phyloP scores from a whole-genome alignment of 2,113 vertebrate species.

The Myodes glareolus region DNA sequence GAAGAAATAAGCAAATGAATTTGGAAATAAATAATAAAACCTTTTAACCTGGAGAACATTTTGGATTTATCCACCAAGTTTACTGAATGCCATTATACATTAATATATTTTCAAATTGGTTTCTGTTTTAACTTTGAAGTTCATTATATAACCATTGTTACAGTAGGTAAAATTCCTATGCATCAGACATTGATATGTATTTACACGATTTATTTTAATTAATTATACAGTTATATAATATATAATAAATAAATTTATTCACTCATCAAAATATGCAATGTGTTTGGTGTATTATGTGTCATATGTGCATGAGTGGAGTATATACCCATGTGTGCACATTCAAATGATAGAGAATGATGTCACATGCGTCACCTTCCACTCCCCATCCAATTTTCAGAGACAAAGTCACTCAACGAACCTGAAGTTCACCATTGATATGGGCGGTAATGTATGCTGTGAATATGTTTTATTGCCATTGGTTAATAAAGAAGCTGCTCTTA shows the following conservation, averaged over 20 bases:
- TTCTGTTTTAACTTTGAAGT: slow-evolving; percentile 30
- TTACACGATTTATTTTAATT: too few species aligned
- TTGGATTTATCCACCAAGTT: not conserved
- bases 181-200: not conserved
- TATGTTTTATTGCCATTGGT: too few species aligned
- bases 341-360: not conserved
- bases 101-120: not conserved
- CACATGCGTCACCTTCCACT: not conserved
- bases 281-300: not conserved
- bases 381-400: not conserved
- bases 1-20: not conserved
- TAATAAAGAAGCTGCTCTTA: too few species aligned
- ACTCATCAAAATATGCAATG: not conserved
- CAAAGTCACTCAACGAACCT: not conserved
- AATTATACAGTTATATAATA: not conserved
- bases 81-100: not conserved
- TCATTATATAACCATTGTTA: not conserved
- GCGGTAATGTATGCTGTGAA: too few species aligned
- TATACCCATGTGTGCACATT: not conserved
- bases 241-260: not conserved
- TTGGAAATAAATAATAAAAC: not conserved
- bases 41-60: not conserved
- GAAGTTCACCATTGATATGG: not conserved
- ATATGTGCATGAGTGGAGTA: not conserved
- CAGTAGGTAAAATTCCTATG: not conserved